phyloP scores from a whole-genome alignment of 2,113 vertebrate genomes.

The Mohoua ochrocephala region DNA sequence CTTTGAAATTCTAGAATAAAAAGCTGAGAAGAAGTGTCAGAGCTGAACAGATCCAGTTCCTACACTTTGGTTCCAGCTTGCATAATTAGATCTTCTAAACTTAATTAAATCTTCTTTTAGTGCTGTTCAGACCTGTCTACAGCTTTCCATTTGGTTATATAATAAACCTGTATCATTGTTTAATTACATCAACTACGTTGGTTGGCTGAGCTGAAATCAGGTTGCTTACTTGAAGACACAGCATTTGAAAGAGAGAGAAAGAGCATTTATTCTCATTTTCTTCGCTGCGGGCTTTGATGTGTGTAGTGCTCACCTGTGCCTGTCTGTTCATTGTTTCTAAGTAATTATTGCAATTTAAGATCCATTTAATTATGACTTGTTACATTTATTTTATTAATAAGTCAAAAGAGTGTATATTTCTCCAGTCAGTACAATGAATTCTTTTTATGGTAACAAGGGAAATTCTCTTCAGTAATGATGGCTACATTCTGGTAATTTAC shows the following conservation, averaged over 20 bases:
- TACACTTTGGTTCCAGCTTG: background rate
- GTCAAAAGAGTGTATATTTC: conserved; percentile 2
- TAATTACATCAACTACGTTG: conserved; percentile 10
- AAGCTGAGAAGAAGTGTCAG: conserved; percentile 11
- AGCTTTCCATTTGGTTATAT: conserved; percentile 24
- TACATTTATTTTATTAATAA: conserved; percentile 33
- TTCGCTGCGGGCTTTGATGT: background rate
- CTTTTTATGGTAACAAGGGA: background rate
- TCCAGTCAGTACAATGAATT: background rate
- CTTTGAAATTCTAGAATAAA: conserved; percentile 12
- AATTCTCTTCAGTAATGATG: background rate
- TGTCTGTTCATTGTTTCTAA: conserved; percentile 4
- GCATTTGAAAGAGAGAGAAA: background rate
- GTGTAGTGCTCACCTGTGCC: background rate
- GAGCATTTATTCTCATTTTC: conserved; percentile 15
- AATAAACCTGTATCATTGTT: conserved; percentile 49
- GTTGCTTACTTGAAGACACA: background rate
- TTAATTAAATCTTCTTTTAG: conserved; percentile 57
- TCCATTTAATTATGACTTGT: conserved; percentile 28
- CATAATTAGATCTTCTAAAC: conserved; percentile 48
- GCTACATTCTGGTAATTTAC: conserved; percentile 9
- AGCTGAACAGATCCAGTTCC: background rate
- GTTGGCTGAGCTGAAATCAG: background rate
- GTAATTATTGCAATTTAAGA: conserved; percentile 46
- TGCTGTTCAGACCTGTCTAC: conserved; percentile 2